Conservation (phyloP, 1,140 invertebrate genomes). For the Lepidostoma basale region DNA sequence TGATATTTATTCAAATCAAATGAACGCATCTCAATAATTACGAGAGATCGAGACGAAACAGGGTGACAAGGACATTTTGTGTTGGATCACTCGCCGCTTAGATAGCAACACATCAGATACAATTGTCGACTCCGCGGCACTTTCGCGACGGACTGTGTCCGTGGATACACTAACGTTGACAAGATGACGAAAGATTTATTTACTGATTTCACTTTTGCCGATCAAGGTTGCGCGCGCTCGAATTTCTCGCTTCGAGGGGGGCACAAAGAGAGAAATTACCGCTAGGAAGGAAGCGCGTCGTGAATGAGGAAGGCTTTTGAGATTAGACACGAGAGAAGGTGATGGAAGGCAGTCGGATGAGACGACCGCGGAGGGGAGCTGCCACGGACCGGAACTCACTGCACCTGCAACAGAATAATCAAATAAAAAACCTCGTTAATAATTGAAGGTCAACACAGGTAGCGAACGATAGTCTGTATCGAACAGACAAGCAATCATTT, state of each 20-base stretch:
- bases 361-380: neutral
- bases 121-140: neutral
- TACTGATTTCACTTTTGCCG: slow-evolving; percentile 6
- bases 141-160: neutral
- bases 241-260: neutral
- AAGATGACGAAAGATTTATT: neutral
- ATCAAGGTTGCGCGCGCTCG: neutral
- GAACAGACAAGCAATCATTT: too few species aligned
- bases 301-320: neutral
- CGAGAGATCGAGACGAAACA: neutral
- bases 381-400: slow-evolving; percentile 9
- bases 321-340: neutral
- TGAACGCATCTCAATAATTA: slow-evolving; percentile 9
- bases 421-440: neutral
- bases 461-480: too few species aligned
- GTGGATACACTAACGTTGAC: neutral
- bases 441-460: slow-evolving; percentile 1
- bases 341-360: neutral
- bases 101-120: neutral
- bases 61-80: neutral
- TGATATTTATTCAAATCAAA: neutral
- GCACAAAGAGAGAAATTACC: neutral
- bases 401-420: slow-evolving; percentile 22
- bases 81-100: neutral
- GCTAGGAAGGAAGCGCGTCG: neutral